Conservation (phyloP, 2,113 vertebrate genomes). For the Crotalus horridus region DNA sequence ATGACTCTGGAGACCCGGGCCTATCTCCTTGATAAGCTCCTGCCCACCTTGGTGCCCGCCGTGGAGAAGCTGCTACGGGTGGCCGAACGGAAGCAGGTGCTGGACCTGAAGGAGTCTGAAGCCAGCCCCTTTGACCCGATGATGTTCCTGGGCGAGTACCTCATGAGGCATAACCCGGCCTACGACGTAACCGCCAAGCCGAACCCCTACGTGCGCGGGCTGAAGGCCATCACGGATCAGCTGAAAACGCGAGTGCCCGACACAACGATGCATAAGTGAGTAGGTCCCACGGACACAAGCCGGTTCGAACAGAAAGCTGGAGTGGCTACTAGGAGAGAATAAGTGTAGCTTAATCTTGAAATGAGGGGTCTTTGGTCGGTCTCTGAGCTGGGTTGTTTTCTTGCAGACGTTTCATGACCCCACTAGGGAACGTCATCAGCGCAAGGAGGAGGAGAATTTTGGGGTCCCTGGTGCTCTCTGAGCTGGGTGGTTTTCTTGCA, state of each 20-base stretch:
- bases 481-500: too few species aligned
- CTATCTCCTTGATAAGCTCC: slow-evolving; percentile 73
- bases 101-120: slow-evolving; percentile 30
- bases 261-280: slow-evolving; percentile 66
- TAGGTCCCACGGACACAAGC: not conserved
- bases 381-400: not conserved
- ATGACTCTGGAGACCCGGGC: slow-evolving; percentile 53
- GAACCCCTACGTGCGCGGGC: slow-evolving; percentile 63
- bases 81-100: slow-evolving; percentile 67
- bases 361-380: not conserved
- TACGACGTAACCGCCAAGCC: slow-evolving; percentile 30
- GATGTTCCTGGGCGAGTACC: slow-evolving; percentile 71
- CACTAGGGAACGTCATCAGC: not conserved
- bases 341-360: too few species aligned
- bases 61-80: slow-evolving; percentile 67
- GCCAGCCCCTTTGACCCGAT: slow-evolving; percentile 65
- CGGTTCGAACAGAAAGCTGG: fast-evolving
- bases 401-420: not conserved
- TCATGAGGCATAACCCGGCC: slow-evolving; percentile 75
- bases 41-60: slow-evolving; percentile 73
- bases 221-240: slow-evolving; percentile 58
- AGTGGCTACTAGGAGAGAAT: not conserved
- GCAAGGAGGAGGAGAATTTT: too few species aligned
- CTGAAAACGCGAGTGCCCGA: slow-evolving; percentile 61
- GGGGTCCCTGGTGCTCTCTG: too few species aligned